Percentiles rank a stretch among this genome's conserved stretches.
phyloP scores from a whole-genome alignment of 1,140 invertebrate genomes.

The Physella acuta region DNA sequence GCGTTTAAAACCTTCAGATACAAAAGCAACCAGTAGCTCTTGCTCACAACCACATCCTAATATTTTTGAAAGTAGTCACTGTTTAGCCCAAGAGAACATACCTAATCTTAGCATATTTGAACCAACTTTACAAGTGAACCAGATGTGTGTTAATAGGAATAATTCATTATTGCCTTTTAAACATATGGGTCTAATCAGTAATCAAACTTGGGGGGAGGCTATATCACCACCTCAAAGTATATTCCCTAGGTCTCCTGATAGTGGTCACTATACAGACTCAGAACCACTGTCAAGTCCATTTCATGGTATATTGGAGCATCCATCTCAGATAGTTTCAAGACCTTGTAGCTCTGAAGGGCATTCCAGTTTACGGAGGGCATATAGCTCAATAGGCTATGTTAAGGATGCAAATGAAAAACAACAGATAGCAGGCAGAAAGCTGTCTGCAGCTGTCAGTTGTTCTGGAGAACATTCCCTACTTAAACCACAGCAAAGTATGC shows the following conservation, averaged over 20 bases:
- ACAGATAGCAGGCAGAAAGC: neutral
- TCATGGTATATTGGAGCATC: neutral
- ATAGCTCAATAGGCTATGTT: conserved; percentile 16
- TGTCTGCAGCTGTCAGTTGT: conserved; percentile 1
- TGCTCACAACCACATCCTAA: neutral
- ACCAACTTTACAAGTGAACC: neutral
- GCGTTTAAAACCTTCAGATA: neutral
- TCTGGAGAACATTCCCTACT: conserved; percentile 31
- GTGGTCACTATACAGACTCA: neutral
- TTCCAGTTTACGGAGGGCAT: neutral
- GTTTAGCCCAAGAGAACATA: neutral
- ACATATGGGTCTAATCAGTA: neutral
- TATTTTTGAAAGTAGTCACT: too few relatives aligned
- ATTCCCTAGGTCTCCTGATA: neutral
- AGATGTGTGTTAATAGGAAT: neutral
- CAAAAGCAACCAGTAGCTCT: neutral
- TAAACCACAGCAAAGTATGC: conserved; percentile 42
- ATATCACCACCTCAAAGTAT: neutral
- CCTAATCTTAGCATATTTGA: conserved; percentile 7
- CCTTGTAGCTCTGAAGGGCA: neutral
- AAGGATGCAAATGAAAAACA: neutral
- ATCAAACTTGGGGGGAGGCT: neutral
- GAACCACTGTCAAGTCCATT: neutral
- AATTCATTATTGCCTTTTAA: neutral
- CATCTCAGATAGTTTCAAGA: neutral